These are phyloP conservation scores for Bombus balteatus DNA, from an alignment of 1,140 invertebrate species.

Conservation along the genomic window DNA sequence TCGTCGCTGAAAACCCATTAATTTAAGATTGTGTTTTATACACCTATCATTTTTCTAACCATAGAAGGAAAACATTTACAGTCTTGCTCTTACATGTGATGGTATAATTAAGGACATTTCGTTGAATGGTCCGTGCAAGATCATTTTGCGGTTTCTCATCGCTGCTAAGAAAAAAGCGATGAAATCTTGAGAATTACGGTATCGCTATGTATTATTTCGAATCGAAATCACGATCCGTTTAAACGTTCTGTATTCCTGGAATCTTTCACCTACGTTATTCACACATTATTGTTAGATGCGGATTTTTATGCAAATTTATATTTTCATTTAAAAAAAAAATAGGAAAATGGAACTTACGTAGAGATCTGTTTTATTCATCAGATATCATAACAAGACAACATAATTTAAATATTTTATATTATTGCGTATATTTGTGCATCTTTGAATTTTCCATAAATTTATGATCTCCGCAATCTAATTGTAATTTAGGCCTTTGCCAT, in stretches of 20 bases:
- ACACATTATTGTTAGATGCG: neutral
- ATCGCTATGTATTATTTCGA: no score
- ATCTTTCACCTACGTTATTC: neutral
- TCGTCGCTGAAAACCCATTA: slow-evolving; percentile 41
- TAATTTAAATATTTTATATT: no score
- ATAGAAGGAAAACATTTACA: slow-evolving; percentile 2
- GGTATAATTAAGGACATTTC: slow-evolving; percentile 14
- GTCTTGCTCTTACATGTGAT: neutral
- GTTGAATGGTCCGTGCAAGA: neutral
- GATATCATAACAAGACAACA: neutral
- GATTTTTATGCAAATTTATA: neutral
- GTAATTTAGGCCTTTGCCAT: neutral
- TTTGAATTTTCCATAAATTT: neutral
- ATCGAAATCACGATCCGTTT: neutral
- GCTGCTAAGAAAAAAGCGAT: neutral
- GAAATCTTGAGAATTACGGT: neutral
- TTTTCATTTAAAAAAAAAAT: neutral
- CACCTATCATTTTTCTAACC: slow-evolving; percentile 30
- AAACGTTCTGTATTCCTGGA: neutral
- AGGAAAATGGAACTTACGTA: neutral
- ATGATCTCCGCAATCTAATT: neutral
- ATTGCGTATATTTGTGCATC: neutral
- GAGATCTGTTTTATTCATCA: neutral
- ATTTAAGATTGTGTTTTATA: slow-evolving; percentile 3
- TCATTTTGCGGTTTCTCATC: slow-evolving; percentile 27